These are phyloP conservation scores for Lagopus leucura DNA, from an alignment of 2,113 vertebrate species.

Conservation along the genomic window DNA sequence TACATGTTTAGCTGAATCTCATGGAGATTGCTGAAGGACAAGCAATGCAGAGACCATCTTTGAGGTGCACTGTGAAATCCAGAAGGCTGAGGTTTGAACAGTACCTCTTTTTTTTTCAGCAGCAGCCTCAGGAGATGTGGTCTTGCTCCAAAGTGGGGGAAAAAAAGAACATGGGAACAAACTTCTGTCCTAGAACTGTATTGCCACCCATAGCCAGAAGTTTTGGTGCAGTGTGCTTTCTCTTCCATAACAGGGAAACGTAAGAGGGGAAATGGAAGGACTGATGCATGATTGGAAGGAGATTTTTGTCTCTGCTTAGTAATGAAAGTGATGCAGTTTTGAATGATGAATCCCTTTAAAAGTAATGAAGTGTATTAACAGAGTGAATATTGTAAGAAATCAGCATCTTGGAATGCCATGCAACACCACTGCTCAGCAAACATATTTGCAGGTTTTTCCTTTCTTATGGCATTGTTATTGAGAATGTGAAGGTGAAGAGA, in stretches of 20 bases:
- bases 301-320: background rate
- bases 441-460: background rate
- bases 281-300: rapidly evolving
- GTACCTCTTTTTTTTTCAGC: background rate
- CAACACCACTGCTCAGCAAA: background rate
- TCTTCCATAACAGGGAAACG: background rate
- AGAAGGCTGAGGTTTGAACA: background rate
- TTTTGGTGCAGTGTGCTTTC: background rate
- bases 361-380: background rate
- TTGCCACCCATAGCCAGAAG: background rate
- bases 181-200: background rate
- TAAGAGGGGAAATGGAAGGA: background rate
- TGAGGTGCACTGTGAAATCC: background rate
- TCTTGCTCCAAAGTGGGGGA: background rate
- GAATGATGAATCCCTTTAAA: background rate
- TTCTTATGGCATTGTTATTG: background rate
- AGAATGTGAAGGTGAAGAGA: background rate
- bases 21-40: background rate
- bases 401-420: background rate
- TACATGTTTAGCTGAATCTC: background rate
- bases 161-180: background rate
- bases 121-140: background rate
- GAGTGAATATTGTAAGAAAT: background rate
- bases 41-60: background rate
- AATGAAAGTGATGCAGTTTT: background rate